These are phyloP conservation scores for Pocillopora verrucosa DNA, from an alignment of 64 coral and sea anemone genomes.

Conservation along the genomic window DNA sequence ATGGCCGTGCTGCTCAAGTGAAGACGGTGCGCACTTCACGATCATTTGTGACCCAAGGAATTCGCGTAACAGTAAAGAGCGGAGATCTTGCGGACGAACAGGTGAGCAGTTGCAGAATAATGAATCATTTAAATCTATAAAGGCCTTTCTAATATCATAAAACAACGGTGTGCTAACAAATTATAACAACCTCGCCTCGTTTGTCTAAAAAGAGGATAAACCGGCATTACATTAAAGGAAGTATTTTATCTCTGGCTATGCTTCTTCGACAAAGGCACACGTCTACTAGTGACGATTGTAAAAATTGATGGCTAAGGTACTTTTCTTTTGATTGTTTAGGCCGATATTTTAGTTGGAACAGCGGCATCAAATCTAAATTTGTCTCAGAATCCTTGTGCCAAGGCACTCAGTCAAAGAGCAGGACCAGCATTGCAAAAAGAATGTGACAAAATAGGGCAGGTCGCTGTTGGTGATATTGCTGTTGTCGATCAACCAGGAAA, in stretches of 20 bases:
- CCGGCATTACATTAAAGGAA: too few relatives aligned
- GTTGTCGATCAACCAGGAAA: constrained; percentile 14
- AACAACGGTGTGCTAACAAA: too few relatives aligned
- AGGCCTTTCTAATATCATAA: too few relatives aligned
- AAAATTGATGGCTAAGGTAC: background rate
- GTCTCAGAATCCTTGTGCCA: constrained; percentile 47
- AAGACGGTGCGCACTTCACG: background rate
- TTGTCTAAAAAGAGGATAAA: too few relatives aligned
- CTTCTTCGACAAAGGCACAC: too few relatives aligned
- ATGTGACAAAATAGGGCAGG: constrained; percentile 4
- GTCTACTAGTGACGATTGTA: too few relatives aligned
- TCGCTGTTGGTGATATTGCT: constrained; percentile 46
- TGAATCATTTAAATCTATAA: too few relatives aligned
- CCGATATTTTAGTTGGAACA: constrained; percentile 54
- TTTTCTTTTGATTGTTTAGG: constrained; percentile 11
- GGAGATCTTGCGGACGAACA: constrained; percentile 49
- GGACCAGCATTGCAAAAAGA: constrained; percentile 34
- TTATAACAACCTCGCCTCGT: too few relatives aligned
- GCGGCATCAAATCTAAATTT: constrained; percentile 42
- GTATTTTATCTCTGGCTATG: too few relatives aligned
- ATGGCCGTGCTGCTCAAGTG: background rate
- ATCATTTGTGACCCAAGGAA: constrained; percentile 37
- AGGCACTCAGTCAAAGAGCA: constrained; percentile 19
- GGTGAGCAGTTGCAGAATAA: constrained; percentile 19
- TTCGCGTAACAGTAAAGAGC: constrained; percentile 39